These are phyloP conservation scores for Echiichthys vipera DNA, from an alignment of 2,797 vertebrate species.

Conservation along the genomic window DNA sequence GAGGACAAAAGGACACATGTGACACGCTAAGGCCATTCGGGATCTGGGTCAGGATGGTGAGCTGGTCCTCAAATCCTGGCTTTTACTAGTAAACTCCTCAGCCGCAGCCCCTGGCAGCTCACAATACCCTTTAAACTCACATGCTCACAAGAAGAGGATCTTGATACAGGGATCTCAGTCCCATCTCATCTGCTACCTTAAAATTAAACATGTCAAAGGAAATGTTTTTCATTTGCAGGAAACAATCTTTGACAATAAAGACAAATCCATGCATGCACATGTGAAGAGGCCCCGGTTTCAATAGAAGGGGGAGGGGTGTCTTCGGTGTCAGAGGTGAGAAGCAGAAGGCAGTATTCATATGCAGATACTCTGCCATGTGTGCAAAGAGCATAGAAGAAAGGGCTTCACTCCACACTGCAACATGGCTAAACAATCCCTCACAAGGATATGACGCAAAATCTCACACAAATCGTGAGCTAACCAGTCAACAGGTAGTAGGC, in stretches of 20 bases:
- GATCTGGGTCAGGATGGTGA: slow-evolving; percentile 82
- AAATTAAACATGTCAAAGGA: background rate
- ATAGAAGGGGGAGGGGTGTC: slow-evolving; percentile 10
- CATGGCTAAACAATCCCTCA: slow-evolving; percentile 23
- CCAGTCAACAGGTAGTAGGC: slow-evolving; percentile 54
- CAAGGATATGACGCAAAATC: slow-evolving; percentile 6
- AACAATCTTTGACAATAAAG: background rate
- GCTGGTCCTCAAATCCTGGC: slow-evolving; percentile 61
- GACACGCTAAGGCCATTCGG: slow-evolving; percentile 69
- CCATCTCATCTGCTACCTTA: background rate
- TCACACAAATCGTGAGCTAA: slow-evolving; percentile 32
- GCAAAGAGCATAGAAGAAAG: slow-evolving; percentile 35
- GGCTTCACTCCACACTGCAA: slow-evolving; percentile 35
- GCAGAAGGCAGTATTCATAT: slow-evolving; percentile 82
- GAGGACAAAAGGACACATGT: slow-evolving; percentile 77
- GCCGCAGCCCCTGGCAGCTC: slow-evolving; percentile 38
- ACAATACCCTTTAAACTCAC: slow-evolving; percentile 20
- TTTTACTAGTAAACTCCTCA: slow-evolving; percentile 56
- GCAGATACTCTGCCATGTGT: slow-evolving; percentile 74
- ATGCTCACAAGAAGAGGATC: slow-evolving; percentile 4
- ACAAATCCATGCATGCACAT: slow-evolving; percentile 25
- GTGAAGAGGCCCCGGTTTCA: slow-evolving; percentile 49
- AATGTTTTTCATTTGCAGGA: background rate
- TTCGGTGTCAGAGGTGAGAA: slow-evolving; percentile 58
- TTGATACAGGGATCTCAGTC: slow-evolving; percentile 9